phyloP scores from a whole-genome alignment of 2,888 invertebrate species.

The Acrobasis consociella region DNA sequence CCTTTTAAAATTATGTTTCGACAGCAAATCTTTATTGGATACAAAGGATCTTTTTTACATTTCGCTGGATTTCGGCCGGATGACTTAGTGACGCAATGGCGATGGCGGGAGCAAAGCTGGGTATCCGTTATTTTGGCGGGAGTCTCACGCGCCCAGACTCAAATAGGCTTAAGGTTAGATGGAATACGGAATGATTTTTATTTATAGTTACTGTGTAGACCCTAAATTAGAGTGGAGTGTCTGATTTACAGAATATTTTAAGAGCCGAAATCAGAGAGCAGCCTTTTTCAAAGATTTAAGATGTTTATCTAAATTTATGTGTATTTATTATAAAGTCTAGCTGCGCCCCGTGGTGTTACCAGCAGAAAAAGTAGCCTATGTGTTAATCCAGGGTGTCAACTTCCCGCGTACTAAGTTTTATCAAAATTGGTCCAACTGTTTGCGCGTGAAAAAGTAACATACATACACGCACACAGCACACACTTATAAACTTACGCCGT shows the following conservation, averaged over 20 bases:
- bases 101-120: neutral
- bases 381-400: too few relatives aligned
- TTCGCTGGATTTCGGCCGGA: neutral
- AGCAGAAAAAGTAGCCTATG: too few relatives aligned
- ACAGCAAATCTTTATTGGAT: conserved; percentile 12
- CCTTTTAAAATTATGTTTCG: conserved; percentile 1
- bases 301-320: too few relatives aligned
- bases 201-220: neutral
- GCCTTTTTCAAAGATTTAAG: too few relatives aligned
- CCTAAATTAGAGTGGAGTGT: neutral
- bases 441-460: too few relatives aligned
- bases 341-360: too few relatives aligned
- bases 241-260: neutral
- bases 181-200: neutral
- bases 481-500: too few relatives aligned
- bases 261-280: too few relatives aligned
- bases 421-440: too few relatives aligned
- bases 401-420: too few relatives aligned
- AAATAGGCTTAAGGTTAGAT: neutral
- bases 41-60: conserved; percentile 22
- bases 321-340: too few relatives aligned
- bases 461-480: too few relatives aligned
- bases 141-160: neutral
- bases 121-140: neutral
- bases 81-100: neutral